Evolutionary conservation across 2,113 vertebrate species (phyloP), one percentile per base, ranked within the genome.

Genomic region (Cavia porcellus): DNA sequence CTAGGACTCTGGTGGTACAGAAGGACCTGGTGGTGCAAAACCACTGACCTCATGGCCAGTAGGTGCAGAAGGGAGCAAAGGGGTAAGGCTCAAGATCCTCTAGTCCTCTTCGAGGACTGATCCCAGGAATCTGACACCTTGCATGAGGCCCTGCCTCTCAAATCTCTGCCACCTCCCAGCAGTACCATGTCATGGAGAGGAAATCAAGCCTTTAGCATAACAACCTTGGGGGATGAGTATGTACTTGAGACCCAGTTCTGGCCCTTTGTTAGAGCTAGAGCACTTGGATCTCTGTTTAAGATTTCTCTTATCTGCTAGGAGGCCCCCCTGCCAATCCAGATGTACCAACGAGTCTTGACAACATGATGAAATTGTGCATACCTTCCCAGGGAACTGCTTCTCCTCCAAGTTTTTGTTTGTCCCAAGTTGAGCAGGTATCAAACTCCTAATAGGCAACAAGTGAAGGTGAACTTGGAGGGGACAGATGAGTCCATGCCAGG

Each of bases 401-500:
- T 55, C 11, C 4, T 32, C 61, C 7, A 64, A 35, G 15, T 70
- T 10, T 0, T 0, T 19, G 77, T n/a, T 70, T 86, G 55, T 14
- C 17, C 20, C 32, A 8, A 1, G 7, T 9, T n/a, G 0, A 3
- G 35, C 38, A 83, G 64, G 25, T 8, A 0, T 72, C 38, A 30
- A 45, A 5, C 32, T n/a, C 35, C 50, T 0, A 1, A 6, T 22
- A 20, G 82, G 61, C 17, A 30, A 25, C 42, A 62, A 77, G 19
- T 30, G 55, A 4, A 4, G 0, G 38, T 11, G 32, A n/a, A 3
- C 15, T 17, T 15, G 5, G 3, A 30, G 7, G 79, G 79, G 19
- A 11, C 19, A 84, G 50, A 35, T 2, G 1, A 6, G 7, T 25
- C 6, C 1, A 0, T 50, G 19, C 50, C 8, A n/a, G 45, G n/a